Evolutionary conservation across 2,888 invertebrate species (phyloP), one percentile per base, ranked within the genome.

Genomic region (Lasioglossum figueresi): DNA sequence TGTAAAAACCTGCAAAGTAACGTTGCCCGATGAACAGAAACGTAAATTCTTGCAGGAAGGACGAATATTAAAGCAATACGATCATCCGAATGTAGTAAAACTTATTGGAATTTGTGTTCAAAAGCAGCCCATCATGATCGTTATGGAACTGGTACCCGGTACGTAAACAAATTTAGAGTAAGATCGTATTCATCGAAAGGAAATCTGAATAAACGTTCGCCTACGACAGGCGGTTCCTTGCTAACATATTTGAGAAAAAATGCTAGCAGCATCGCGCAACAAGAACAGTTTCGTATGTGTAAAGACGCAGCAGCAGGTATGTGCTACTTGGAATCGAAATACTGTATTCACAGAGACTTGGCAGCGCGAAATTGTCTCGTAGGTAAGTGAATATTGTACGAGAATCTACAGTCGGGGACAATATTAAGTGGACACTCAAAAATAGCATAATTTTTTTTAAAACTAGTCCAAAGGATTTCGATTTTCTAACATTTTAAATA

Each of bases 121-220:
- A 95, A 98, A 99, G 93, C 99, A 99, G 93, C 99, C 99, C 0
- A 99, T 99, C 82, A 99, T 99, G 99, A 99, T 99, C 93, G 99
- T 99, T 52, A 99, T 99, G 99, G 99, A 99, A 95, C 96, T 99
- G 86, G 99, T 99, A 72, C 97, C 98, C 90, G 98, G 98, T 97
- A 94, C 94, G 92, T 83, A 63, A 14, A 73, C 12, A 37, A 43
- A 70, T 70, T n/a, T 70, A 12, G 23, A 68, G 68, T 23, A 37
- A 23, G 12, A n/a, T 34, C 19, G 31, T 63, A 63, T 37, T 37
- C 68, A 23, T 68, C 19, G 23, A 68, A 37, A 37, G 2, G 14
- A n/a, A 34, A 31, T 68, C 34, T 68, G 52, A 63, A 72, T 31
- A 31, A 63, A 31, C 16, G 31, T 48, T 23, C 63, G 1, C 19